Evolutionary conservation across 2,888 invertebrate genomes (phyloP), one percentile per base, ranked within the genome.

Genomic region (Volucella zonaria): DNA sequence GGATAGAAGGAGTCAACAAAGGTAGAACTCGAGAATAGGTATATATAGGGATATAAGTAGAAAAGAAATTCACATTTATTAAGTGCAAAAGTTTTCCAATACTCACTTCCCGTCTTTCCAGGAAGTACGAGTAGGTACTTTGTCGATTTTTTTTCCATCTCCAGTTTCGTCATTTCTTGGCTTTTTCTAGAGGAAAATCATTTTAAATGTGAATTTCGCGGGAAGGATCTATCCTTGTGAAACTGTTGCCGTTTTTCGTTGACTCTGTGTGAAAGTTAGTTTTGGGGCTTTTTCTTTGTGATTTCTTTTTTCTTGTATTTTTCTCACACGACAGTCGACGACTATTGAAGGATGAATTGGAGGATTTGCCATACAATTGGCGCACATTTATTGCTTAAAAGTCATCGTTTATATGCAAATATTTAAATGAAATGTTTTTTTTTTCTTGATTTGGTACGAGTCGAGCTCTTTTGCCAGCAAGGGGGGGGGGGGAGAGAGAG

Each of bases 1-100:
- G 45, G 42, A 47, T 49, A 52, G 59, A 56, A 75, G 45, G 45
- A 80, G 61, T 85, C 64, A 77, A 76, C 81, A 56, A 75, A 76
- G 73, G 70, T 73, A 73, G 47, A 54, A 40, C n/a, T 2, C 42
- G 38, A 54, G 42, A 31, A 31, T 31, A 31, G 6, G 31, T 31
- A 31, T 31, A 43, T 51, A 14, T 31, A 58, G 73, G 68, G 62
- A 80, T 49, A 83, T 67, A 47, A 68, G 15, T 14, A 40, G 56
- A 73, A 68, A 76, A 68, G 45, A 79, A 80, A 80, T 73, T 83
- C 85, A 85, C 85, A 77, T 77, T 85, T 85, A 85, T 85, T 85
- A 85, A 81, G 85, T 85, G 85, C 85, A 81, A 85, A 85, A 85
- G 71, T 85, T 85, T 85, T 85, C 81, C 85, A 85, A 85, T 85